Percentiles rank a stretch among this genome's conserved stretches.
Conservation (phyloP, 1,140 invertebrate species). For the Pachyrhynchus sulphureomaculatus region DNA sequence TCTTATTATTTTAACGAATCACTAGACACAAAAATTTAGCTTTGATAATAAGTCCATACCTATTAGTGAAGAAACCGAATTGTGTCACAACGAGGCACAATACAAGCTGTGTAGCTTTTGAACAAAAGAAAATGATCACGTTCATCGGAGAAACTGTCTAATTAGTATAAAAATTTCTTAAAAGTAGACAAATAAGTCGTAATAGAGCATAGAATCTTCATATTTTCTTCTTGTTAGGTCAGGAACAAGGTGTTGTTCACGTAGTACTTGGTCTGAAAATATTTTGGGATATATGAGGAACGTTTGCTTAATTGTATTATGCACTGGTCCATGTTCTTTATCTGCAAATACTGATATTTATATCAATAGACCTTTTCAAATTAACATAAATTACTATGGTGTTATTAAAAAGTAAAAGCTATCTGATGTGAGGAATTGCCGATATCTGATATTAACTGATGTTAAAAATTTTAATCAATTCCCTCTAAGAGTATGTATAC, state of each 20-base stretch:
- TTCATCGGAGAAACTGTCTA: too few relatives aligned
- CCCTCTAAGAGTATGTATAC: too few relatives aligned
- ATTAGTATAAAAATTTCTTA: not conserved
- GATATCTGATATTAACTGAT: not conserved
- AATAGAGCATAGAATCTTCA: not conserved
- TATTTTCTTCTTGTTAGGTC: not conserved
- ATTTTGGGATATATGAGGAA: slow-evolving; percentile 5
- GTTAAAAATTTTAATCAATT: slow-evolving; percentile 5
- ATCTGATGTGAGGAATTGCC: not conserved
- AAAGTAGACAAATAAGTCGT: too few relatives aligned
- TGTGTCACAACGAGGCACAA: too few relatives aligned
- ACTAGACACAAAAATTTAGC: too few relatives aligned
- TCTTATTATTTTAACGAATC: too few relatives aligned
- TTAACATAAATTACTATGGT: not conserved
- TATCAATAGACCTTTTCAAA: slow-evolving; percentile 18
- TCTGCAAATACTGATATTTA: not conserved
- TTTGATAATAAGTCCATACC: too few relatives aligned
- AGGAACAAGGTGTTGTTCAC: not conserved
- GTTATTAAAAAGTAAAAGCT: not conserved
- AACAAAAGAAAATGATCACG: too few relatives aligned
- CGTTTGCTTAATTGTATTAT: slow-evolving; percentile 12
- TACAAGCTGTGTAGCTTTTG: too few relatives aligned
- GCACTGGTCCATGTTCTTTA: not conserved
- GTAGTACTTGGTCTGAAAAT: not conserved
- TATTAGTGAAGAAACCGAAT: too few relatives aligned